Evolutionary conservation across 2,797 vertebrate genomes (phyloP), one percentile per base, ranked within the genome.

Genomic region (Emydoidea blandingii): DNA sequence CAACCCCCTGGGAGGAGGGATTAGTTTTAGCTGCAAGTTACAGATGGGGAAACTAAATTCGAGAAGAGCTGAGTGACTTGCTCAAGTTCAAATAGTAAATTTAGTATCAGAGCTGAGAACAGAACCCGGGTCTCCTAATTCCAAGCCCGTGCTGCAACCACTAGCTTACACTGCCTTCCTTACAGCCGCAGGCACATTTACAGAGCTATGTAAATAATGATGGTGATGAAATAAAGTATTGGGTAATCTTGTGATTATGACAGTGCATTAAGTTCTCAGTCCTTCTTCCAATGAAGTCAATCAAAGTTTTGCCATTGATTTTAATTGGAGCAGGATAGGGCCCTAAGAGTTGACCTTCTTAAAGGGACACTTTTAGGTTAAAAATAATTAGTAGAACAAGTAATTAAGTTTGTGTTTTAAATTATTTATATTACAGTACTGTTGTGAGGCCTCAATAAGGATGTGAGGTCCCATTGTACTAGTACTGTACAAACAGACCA

Each of bases 401-500:
- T 34, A 44, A 76, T 92, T 82, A 50, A 52, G 8, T 83, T 65
- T n/a, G n/a, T 27, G 4, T 44, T 29, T 88, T 47, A 21, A 25
- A 34, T 5, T 49, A 21, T 52, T 52, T 16, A 31, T 83, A 15
- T 52, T 82, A 50, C 2, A 34, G n/a, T 57, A 76, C 44, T 14
- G 76, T 31, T 78, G 59, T 11, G 23, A 72, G 52, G 23, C 27
- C 3, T 1, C 5, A 34, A 11, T 31, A 5, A 56, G 50, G 53
- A 41, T 54, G 14, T 0, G 8, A 65, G 52, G 37, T 34, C 52
- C 27, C 59, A 31, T 53, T 65, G 19, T 72, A 83, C 56, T 47
- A 12, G 3, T 81, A 23, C 18, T 23, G 0, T 27, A n/a, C 15
- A 50, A 0, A 0, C 68, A 19, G 16, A 34, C 62, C 18, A 8